These are phyloP conservation scores for Stichopus horrens DNA, from an alignment of 53 echinoderm and acorn worm species.

Conservation along the genomic window DNA sequence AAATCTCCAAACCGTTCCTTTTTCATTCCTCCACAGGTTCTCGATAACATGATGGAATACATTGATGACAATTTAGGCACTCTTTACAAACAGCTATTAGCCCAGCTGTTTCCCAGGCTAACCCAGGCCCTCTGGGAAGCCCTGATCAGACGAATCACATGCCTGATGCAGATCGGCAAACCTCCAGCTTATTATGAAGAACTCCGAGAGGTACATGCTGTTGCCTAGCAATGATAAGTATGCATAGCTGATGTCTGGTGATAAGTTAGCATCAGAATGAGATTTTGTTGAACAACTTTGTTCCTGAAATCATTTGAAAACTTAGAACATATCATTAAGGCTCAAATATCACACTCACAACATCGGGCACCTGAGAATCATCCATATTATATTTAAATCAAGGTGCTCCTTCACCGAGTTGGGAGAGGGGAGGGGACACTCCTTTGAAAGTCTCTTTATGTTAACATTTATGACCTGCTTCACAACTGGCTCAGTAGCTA, in stretches of 20 bases:
- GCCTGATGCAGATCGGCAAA: conserved; percentile 71
- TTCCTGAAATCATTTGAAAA: no score
- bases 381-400: not conserved
- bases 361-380: no score
- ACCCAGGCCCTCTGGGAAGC: conserved; percentile 83
- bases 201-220: conserved; percentile 58
- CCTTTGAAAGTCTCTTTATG: not conserved
- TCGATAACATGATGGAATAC: conserved; percentile 81
- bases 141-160: conserved; percentile 61
- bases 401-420: not conserved
- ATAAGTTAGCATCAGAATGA: no score
- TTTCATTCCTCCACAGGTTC: conserved; percentile 48
- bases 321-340: no score
- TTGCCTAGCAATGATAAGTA: not conserved
- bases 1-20: not conserved
- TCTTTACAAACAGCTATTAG: conserved; percentile 87
- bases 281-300: no score
- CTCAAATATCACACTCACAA: no score
- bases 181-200: conserved; percentile 78
- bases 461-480: not conserved
- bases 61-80: conserved; percentile 90
- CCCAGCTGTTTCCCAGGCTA: conserved; percentile 88
- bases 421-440: not conserved
- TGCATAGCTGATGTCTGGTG: no score
- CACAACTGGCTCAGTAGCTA: no score